These are phyloP conservation scores for Leptinotarsa rubiginosa DNA, from an alignment of 2,888 invertebrate species.

Conservation along the genomic window DNA sequence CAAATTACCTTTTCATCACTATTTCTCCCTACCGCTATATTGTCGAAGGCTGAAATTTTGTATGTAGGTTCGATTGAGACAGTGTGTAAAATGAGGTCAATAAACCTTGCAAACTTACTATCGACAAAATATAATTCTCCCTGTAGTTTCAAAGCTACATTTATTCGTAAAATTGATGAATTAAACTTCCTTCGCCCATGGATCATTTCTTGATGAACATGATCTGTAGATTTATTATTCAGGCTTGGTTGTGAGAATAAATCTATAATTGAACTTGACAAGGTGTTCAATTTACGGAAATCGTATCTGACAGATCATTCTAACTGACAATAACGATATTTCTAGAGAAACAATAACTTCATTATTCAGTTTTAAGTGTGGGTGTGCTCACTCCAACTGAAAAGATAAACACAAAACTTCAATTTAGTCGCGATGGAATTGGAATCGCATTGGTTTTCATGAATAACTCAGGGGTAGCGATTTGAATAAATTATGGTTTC, in stretches of 20 bases:
- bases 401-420: background rate
- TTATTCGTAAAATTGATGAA: too few relatives aligned
- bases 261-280: slow-evolving; percentile 14
- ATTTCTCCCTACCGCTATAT: too few relatives aligned
- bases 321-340: slow-evolving; percentile 12
- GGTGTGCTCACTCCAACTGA: background rate
- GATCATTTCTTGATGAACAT: background rate
- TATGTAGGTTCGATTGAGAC: too few relatives aligned
- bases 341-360: slow-evolving; percentile 1
- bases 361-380: slow-evolving; percentile 17
- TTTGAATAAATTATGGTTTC: background rate
- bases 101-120: too few relatives aligned
- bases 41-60: too few relatives aligned
- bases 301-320: background rate
- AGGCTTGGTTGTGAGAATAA: slow-evolving; percentile 2
- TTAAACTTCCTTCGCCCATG: background rate
- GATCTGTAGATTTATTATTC: slow-evolving; percentile 17
- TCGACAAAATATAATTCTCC: too few relatives aligned
- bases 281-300: slow-evolving; percentile 7
- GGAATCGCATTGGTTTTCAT: slow-evolving; percentile 3
- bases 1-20: too few relatives aligned
- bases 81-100: too few relatives aligned
- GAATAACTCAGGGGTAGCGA: background rate
- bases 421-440: background rate
- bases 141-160: too few relatives aligned